Evolutionary conservation across 2,888 invertebrate genomes (phyloP), one percentile per base, ranked within the genome.

Genomic region (Amphipyra tragopoginis): DNA sequence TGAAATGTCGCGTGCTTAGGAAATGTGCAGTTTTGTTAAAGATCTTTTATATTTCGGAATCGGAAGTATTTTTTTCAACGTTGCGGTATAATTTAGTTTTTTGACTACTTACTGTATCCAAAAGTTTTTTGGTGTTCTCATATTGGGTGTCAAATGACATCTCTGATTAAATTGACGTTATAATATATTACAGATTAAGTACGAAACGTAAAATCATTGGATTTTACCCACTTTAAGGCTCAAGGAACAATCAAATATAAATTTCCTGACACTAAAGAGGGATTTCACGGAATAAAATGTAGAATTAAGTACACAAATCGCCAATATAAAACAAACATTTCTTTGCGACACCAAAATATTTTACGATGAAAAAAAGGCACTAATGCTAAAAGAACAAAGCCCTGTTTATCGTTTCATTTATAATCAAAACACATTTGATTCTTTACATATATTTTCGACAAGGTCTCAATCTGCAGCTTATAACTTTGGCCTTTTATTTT

Each of bases 1-100:
- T 53, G 11, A 42, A 57, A 55, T 72, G 68, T 75, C 65, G 53
- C 57, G 61, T 65, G 63, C 48, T 71, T 56, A 58, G 60, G 13
- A 68, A 60, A 73, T 49, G 67, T 72, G 70, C 53, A 65, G 51
- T 72, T 67, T 60, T 60, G 52, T 70, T 74, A 54, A 57, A 51
- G 45, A 42, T 36, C 15, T 57, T 65, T 64, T 51, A 10, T 69
- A 15, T 7, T 13, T 49, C 36, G 4, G 4, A 34, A 38, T 57
- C 52, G 52, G 49, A 68, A 71, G 51, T 39, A 13, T 21, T 2
- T 43, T 33, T 34, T 21, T 45, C 15, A 60, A 49, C 62, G 39
- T 26, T 42, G 14, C 26, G 2, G 9, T 0, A n/a, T 9, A 50
- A 34, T 61, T 50, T 44, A 0, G 0, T 36, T 36, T 44, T 21